Base-by-base conservation (phyloP, 2,888 invertebrate species). In the Eupithecia pulchellata region DNA sequence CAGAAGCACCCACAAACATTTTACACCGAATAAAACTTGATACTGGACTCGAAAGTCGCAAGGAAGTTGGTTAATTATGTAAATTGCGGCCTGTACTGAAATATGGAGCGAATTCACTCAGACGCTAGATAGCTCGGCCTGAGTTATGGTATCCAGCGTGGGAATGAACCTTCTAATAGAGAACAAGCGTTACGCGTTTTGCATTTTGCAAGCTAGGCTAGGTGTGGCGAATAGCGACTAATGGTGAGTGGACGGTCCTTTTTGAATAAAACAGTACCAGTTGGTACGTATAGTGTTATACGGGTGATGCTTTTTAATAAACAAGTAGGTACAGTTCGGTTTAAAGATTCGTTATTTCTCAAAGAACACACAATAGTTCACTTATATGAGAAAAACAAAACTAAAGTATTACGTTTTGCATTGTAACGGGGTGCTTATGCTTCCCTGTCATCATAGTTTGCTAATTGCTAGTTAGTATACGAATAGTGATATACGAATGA, bases 41-140 rank as follows among this genome's bases (percentile, higher is more conserved):
- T 30, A n/a, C 32, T 60, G 30, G 30, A 60, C 32, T 60, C 4
- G 72, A 83, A 84, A 84, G 84, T 84, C 81, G 79, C 81, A 79
- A 82, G 84, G 84, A 89, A 89, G 88, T 89, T 88, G 82, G 91
- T 91, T 92, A 91, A 92, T 91, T 91, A 92, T 92, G 91, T 82
- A 91, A 91, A 92, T 92, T 86, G 89, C 83, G 85, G 87, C 82
- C 81, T 86, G 87, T 85, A 82, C 86, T 88, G 86, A 91, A 88
- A 88, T 89, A 90, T 88, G 88, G 86, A 84, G 83, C 82, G 88
- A 88, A 89, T 89, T 88, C 89, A 86, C 84, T 88, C 86, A 85
- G 80, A 78, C 77, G 76, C 77, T n/a, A 79, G 83, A 82, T 83
- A 84, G 81, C 71, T 77, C 75, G 74, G 69, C 76, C 80, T 83